Evolutionary conservation across 2,113 vertebrate species (phyloP).

Genomic region (Tonatia bakeri): DNA sequence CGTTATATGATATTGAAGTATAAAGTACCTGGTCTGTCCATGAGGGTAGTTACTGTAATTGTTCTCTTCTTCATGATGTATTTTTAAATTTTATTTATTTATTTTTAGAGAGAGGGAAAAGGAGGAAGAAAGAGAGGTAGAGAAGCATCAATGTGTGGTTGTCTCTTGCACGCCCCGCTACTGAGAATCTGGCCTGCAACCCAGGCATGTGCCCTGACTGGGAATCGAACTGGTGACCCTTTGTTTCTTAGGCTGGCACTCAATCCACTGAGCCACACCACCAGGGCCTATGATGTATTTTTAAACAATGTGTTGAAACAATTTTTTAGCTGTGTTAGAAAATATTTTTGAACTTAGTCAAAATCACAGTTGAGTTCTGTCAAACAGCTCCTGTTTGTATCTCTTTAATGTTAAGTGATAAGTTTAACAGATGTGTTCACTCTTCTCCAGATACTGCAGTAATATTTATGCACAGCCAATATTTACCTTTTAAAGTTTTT

Average conservation of each 20-base stretch:
- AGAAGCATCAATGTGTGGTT: too few species aligned
- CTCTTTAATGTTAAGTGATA: background rate
- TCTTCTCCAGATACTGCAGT: background rate
- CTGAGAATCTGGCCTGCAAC: too few species aligned
- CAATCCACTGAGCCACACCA: too few species aligned
- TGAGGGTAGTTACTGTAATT: background rate
- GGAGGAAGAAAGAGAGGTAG: background rate
- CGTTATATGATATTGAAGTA: background rate
- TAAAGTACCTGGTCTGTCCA: background rate
- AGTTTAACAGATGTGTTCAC: background rate
- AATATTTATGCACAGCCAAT: background rate
- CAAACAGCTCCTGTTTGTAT: background rate
- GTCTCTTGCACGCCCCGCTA: too few species aligned
- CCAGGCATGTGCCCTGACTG: too few species aligned
- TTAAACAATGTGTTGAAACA: background rate
- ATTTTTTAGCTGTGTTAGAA: background rate
- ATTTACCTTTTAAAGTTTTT: background rate
- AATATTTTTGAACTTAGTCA: background rate
- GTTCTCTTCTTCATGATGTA: background rate
- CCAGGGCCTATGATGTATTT: background rate
- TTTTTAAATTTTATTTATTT: background rate
- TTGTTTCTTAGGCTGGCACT: too few species aligned
- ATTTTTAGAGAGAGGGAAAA: background rate
- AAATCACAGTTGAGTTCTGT: background rate
- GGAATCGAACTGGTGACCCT: too few species aligned